Evolutionary conservation across 2,797 vertebrate species (phyloP).

Genomic region (Hoplostethus mediterraneus): DNA sequence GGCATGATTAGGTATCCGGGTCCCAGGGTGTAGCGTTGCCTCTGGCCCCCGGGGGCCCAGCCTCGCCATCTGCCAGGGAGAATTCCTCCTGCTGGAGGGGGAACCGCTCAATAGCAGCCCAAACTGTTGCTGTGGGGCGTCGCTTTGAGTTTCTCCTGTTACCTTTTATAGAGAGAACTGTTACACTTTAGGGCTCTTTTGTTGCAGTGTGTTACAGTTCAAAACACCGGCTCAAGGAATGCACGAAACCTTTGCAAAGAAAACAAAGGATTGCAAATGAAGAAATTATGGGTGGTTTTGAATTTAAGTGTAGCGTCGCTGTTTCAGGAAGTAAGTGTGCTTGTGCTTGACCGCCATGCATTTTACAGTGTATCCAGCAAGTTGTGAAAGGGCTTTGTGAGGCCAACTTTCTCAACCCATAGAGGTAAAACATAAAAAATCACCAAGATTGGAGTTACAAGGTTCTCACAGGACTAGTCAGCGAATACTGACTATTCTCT

Average conservation of each 20-base stretch:
- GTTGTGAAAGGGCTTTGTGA: too few relatives aligned
- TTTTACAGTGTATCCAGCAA: too few relatives aligned
- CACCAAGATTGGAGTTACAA: too few relatives aligned
- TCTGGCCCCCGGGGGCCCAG: conserved; percentile 76
- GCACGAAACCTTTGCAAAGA: conserved; percentile 7
- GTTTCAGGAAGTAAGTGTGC: too few relatives aligned
- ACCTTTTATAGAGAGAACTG: conserved; percentile 68
- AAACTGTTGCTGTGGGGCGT: conserved; percentile 79
- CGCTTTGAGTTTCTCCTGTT: conserved; percentile 77
- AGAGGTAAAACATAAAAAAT: too few relatives aligned
- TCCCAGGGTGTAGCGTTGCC: conserved; percentile 90
- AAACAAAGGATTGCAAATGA: conserved; percentile 25
- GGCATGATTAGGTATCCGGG: conserved; percentile 85
- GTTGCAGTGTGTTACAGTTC: conserved; percentile 26
- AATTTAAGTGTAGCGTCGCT: neutral
- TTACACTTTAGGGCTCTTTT: conserved; percentile 64
- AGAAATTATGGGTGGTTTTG: neutral
- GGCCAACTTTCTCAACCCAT: too few relatives aligned
- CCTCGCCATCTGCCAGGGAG: conserved; percentile 85
- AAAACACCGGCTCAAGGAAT: conserved; percentile 42
- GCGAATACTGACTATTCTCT: neutral
- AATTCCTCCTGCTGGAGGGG: conserved; percentile 71
- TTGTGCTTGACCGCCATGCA: too few relatives aligned
- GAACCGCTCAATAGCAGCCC: conserved; percentile 52
- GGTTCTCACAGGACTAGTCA: too few relatives aligned